Conservation (phyloP, 2,113 vertebrate genomes). For the Xiphophorus maculatus region DNA sequence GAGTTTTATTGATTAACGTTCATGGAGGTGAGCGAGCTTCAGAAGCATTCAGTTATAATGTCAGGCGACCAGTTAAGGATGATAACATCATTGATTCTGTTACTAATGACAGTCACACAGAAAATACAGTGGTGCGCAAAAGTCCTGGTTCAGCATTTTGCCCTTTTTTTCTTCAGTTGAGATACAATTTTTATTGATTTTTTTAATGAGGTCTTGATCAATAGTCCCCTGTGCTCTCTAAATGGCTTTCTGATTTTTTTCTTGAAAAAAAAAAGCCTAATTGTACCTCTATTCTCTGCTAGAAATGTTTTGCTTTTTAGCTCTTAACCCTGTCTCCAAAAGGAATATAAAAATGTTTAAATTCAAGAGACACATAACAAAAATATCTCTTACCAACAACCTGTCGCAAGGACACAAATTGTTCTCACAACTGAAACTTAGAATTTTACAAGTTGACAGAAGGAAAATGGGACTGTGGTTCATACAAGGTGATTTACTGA, state of each 20-base stretch:
- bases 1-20: slow-evolving; percentile 36
- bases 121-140: slow-evolving; percentile 5
- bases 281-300: background rate
- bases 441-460: too few species aligned
- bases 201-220: background rate
- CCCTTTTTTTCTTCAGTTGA: background rate
- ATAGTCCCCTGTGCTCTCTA: background rate
- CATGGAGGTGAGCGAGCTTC: slow-evolving; percentile 22
- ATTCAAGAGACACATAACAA: background rate
- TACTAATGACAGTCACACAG: background rate
- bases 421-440: too few species aligned
- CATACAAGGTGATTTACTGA: too few species aligned
- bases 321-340: background rate
- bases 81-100: slow-evolving; percentile 8
- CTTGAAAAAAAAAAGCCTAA: background rate
- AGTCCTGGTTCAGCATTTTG: background rate
- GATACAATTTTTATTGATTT: background rate
- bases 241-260: background rate
- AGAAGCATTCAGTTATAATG: slow-evolving; percentile 28
- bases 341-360: background rate
- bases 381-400: background rate
- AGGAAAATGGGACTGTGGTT: too few species aligned
- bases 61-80: slow-evolving; percentile 22
- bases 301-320: background rate
- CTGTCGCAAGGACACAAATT: background rate